phyloP scores from a whole-genome alignment of 2,113 vertebrate species.

The Brienomyrus brachyistius region DNA sequence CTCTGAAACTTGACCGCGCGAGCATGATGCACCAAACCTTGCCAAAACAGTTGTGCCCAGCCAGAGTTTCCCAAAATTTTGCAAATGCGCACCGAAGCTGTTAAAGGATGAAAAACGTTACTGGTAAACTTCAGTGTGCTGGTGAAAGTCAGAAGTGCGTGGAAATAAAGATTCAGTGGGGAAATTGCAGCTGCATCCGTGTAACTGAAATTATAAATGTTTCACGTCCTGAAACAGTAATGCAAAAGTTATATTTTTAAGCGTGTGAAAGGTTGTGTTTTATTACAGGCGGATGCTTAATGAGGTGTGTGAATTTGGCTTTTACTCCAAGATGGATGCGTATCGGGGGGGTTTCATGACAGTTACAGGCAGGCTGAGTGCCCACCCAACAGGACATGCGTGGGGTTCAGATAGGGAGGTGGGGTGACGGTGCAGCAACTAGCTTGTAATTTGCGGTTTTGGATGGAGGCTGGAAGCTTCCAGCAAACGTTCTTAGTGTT shows the following conservation, averaged over 20 bases:
- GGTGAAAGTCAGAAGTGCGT: not conserved
- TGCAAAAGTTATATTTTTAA: not conserved
- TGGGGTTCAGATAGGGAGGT: not conserved
- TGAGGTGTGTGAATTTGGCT: not conserved
- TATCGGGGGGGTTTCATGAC: not conserved
- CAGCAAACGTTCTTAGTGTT: not conserved
- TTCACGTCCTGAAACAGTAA: not conserved
- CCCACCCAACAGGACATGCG: not conserved
- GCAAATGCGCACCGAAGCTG: not conserved
- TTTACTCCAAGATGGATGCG: not conserved
- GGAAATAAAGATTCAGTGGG: not conserved
- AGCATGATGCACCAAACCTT: not conserved
- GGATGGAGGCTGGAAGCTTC: not conserved
- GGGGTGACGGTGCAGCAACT: not conserved
- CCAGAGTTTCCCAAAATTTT: not conserved
- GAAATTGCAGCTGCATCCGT: not conserved
- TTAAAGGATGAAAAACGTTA: not conserved
- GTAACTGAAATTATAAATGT: not conserved
- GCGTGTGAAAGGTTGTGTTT: not conserved
- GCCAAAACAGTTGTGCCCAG: not conserved
- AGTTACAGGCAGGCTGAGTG: not conserved
- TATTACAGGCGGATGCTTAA: not conserved
- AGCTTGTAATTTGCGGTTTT: not conserved
- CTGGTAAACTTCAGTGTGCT: not conserved
- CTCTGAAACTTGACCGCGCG: not conserved